Evolutionary conservation across 2,888 invertebrate genomes (phyloP), one percentile per base, ranked within the genome.

Genomic region (Hylaea fasciaria): DNA sequence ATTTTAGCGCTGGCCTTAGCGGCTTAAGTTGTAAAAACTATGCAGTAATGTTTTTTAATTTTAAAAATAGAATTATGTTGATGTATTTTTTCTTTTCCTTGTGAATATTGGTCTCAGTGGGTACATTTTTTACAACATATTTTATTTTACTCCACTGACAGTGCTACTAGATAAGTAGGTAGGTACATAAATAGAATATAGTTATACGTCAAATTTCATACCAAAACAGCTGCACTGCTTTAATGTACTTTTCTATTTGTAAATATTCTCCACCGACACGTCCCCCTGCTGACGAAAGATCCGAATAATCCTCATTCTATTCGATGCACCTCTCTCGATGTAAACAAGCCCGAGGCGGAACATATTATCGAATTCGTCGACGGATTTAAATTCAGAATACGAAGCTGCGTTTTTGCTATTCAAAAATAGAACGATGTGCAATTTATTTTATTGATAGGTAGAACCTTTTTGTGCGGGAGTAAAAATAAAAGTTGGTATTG

Each of bases 351-450:
- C n/a, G 43, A 29, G 69, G 69, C 66, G 13, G 57, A 48, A n/a
- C 32, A 64, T 65, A 65, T n/a, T 87, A 78, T 80, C 74, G 77
- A 75, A 78, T 82, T 80, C 72, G 74, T 76, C 68, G 73, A 77
- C 81, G 83, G 83, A 83, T 80, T 82, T 82, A 71, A 70, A 85
- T 84, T 79, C 83, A 77, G 63, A 78, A 77, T 80, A 73, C 77
- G 14, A 52, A 43, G 29, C 62, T 59, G 53, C 61, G 59, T 64
- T 62, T 69, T 69, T 68, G 68, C 68, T 70, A 64, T 64, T 67
- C 65, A 62, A 62, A 67, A 67, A 69, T 67, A 62, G 64, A 72
- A 60, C 16, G 32, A 46, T 46, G 47, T 46, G 46, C 44, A 16
- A 44, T 55, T 14, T 47, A n/a, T n/a, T 22, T 22, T 5, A 2